Evolutionary conservation across 2,888 invertebrate genomes (phyloP), one percentile per base, ranked within the genome.

Genomic region (Drosophila formosana): DNA sequence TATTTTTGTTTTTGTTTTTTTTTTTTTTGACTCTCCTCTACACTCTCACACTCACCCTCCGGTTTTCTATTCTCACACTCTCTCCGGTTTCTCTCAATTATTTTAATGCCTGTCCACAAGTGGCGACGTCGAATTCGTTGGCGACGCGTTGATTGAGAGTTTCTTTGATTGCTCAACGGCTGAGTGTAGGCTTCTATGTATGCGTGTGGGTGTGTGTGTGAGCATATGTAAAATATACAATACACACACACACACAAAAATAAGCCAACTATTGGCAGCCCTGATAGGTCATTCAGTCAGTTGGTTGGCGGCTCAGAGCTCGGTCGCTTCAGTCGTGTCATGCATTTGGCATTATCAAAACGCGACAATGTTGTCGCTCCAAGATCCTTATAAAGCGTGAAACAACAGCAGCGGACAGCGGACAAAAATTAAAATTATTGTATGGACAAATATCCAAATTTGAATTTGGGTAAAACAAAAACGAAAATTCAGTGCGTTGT

Each of bases 81-180:
- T 61, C 41, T 58, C 32, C 9, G 32, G 64, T 49, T 55, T 66
- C 70, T 73, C 70, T 70, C 80, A 84, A 84, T 76, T 75, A 74
- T 84, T 76, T 85, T 70, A 66, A 66, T 69, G 77, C 72, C 70
- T 88, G 75, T 81, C 80, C 83, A 82, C 76, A 85, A 88, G 78
- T 82, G 79, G 73, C 80, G 75, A 75, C 81, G 78, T 75, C 73
- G 73, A 75, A 75, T 75, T 81, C 66, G 71, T 72, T 82, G 72
- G 81, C 81, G 66, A 66, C 69, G 87, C 83, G 80, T 85, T 85
- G 88, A 85, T 85, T 85, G 85, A 88, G 85, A 81, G 89, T 81
- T 79, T 85, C 78, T 80, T 88, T 83, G 81, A 86, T 86, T 79
- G 77, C 67, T 63, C 41, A 57, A 73, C 46, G 46, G 41, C 53